Evolutionary conservation across 2,888 invertebrate species (phyloP).

Genomic region (Eulithis testata): DNA sequence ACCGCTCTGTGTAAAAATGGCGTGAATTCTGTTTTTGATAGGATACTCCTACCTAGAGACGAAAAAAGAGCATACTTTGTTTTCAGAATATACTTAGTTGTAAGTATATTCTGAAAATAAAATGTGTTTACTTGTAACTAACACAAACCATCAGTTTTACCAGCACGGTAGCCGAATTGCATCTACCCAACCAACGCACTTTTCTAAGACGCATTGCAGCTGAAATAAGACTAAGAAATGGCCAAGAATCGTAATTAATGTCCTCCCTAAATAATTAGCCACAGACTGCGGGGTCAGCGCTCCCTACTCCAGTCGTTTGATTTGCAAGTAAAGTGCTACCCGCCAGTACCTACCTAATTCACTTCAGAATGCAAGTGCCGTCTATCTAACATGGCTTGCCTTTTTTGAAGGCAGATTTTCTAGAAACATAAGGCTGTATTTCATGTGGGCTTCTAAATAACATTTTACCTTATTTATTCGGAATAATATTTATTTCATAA

Average conservation of each 20-base stretch:
- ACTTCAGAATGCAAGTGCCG: conserved; percentile 22
- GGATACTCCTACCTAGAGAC: no score
- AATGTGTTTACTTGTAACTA: no score
- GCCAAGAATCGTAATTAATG: conserved; percentile 17
- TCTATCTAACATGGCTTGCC: not conserved
- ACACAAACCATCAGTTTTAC: no score
- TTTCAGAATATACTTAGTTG: no score
- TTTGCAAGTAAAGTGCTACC: conserved; percentile 40
- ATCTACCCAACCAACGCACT: no score
- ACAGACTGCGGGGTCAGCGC: conserved; percentile 12
- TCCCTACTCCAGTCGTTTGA: conserved; percentile 26
- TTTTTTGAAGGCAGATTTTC: not conserved
- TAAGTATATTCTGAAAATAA: no score
- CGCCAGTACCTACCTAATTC: conserved; percentile 8
- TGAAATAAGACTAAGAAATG: conserved; percentile 18
- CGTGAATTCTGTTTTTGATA: not conserved
- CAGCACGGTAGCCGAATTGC: no score
- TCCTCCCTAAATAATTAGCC: conserved; percentile 15
- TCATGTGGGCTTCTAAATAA: no score
- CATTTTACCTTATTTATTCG: no score
- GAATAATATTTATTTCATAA: no score
- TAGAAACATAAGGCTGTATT: not conserved
- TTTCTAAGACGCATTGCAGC: conserved; percentile 6
- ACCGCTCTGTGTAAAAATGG: not conserved
- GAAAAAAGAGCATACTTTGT: no score